These are phyloP conservation scores for Heliconius eleuchia DNA, from an alignment of 1,140 invertebrate species.

Conservation along the genomic window DNA sequence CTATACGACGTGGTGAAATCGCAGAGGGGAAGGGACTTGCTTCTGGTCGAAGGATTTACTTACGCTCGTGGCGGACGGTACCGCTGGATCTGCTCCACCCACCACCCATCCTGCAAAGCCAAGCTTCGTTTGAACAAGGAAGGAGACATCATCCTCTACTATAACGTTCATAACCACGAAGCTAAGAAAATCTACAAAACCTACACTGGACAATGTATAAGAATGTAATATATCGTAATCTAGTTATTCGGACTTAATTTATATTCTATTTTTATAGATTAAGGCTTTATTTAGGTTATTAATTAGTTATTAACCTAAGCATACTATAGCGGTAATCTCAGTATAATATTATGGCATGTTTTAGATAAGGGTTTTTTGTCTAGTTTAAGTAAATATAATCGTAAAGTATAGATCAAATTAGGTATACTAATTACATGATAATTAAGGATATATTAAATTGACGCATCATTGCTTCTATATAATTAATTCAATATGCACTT, in stretches of 20 bases:
- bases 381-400: neutral
- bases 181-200: slow-evolving; percentile 44
- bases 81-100: slow-evolving; percentile 53
- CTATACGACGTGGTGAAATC: slow-evolving; percentile 49
- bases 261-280: slow-evolving; percentile 10
- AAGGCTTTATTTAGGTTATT: neutral
- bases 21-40: slow-evolving; percentile 51
- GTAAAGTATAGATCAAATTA: slow-evolving; percentile 6
- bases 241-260: neutral
- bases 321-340: slow-evolving; percentile 14
- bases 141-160: slow-evolving; percentile 32
- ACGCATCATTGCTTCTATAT: slow-evolving; percentile 7
- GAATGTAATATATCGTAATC: slow-evolving; percentile 11
- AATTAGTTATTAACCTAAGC: neutral
- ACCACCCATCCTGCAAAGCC: slow-evolving; percentile 49
- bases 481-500: slow-evolving; percentile 13
- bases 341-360: slow-evolving; percentile 18
- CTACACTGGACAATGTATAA: slow-evolving; percentile 24
- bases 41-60: slow-evolving; percentile 51
- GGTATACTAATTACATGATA: slow-evolving; percentile 6
- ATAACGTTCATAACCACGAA: slow-evolving; percentile 48
- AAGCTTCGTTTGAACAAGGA: slow-evolving; percentile 43
- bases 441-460: slow-evolving; percentile 4
- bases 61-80: slow-evolving; percentile 42
- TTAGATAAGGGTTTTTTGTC: slow-evolving; percentile 10